A percentile compares a stretch with the other conserved stretches of the same genome.
phyloP scores from a whole-genome alignment of 2,888 invertebrate species.

The Aporophyla nigra region DNA sequence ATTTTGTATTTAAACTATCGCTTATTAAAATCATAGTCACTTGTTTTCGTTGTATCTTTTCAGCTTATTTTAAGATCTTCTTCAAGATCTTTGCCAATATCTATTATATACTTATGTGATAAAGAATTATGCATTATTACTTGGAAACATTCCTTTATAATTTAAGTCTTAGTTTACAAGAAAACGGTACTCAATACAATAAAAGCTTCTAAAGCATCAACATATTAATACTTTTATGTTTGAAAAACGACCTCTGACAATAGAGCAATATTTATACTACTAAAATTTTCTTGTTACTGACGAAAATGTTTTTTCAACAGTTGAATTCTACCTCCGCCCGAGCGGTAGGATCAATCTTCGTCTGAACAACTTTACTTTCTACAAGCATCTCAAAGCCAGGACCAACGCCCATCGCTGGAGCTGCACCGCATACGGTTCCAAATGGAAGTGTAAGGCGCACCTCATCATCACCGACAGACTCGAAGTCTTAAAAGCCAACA shows the following conservation, averaged over 20 bases:
- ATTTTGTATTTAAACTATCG: conserved; percentile 56
- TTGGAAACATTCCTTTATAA: conserved; percentile 2
- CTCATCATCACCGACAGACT: conserved; percentile 85
- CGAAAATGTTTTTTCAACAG: conserved; percentile 65
- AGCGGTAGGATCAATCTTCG: conserved; percentile 85
- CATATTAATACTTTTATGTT: background rate
- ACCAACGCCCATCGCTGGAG: conserved; percentile 86
- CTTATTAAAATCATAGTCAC: conserved; percentile 58
- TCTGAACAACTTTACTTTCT: conserved; percentile 85
- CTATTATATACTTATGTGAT: conserved; percentile 9
- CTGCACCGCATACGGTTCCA: conserved; percentile 85
- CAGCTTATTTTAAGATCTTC: background rate
- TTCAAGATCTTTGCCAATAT: background rate
- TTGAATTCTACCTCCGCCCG: conserved; percentile 85
- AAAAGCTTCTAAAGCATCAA: background rate
- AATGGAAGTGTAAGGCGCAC: conserved; percentile 85
- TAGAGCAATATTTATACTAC: background rate
- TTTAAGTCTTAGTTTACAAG: conserved; percentile 4
- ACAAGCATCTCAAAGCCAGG: conserved; percentile 85
- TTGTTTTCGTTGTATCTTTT: conserved; percentile 27
- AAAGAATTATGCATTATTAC: conserved; percentile 15
- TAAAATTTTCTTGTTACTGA: conserved; percentile 21
- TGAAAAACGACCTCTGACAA: background rate
- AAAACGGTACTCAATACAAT: background rate
- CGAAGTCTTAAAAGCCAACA: conserved; percentile 83